Conservation (phyloP, 2,888 invertebrate genomes). For the Himalopsyche japonica region DNA sequence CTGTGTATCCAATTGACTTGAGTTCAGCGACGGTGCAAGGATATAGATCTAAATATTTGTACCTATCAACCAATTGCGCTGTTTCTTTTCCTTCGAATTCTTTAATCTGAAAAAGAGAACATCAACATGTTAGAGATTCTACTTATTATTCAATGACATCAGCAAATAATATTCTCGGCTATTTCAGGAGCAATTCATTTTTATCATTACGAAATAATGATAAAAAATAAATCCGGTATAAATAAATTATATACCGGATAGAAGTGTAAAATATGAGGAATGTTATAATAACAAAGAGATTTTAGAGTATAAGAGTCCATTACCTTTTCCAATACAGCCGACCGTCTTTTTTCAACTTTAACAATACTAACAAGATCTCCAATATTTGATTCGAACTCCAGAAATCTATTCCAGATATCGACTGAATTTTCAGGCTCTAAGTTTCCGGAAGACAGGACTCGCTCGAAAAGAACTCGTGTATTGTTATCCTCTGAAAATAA, state of each 20-base stretch:
- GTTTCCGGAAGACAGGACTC: slow-evolving; percentile 91
- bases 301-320: too few species aligned
- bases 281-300: too few species aligned
- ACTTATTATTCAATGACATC: too few species aligned
- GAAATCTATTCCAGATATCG: slow-evolving; percentile 97
- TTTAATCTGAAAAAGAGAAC: slow-evolving; percentile 67
- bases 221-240: too few species aligned
- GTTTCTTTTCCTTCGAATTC: slow-evolving; percentile 98
- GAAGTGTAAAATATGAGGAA: too few species aligned
- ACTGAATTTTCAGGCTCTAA: slow-evolving; percentile 90
- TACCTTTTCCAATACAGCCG: slow-evolving; percentile 89
- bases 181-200: too few species aligned
- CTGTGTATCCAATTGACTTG: slow-evolving; percentile 83
- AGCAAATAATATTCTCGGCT: too few species aligned
- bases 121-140: too few species aligned
- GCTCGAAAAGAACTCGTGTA: slow-evolving; percentile 96
- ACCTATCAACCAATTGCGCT: slow-evolving; percentile 93
- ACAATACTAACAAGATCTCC: slow-evolving; percentile 96
- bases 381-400: slow-evolving; percentile 98
- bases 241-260: too few species aligned
- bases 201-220: too few species aligned
- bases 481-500: slow-evolving; percentile 92
- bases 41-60: slow-evolving; percentile 92
- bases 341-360: slow-evolving; percentile 93
- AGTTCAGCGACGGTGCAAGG: slow-evolving; percentile 92